phyloP scores from a whole-genome alignment of 2,888 invertebrate species.

The Elmis aenea region DNA sequence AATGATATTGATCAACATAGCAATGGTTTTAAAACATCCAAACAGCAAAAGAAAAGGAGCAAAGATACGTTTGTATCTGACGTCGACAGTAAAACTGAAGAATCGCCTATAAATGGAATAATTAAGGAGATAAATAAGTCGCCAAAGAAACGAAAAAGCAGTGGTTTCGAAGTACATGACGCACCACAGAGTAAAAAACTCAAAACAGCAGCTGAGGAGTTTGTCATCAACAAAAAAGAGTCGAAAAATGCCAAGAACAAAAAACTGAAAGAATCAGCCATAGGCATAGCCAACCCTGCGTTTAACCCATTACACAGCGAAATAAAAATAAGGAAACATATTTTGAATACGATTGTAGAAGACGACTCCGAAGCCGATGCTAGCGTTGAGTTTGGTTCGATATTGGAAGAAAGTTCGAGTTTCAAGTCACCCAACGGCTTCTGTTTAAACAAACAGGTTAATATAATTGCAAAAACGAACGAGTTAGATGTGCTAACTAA shows the following conservation, averaged over 20 bases:
- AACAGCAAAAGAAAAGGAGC: constrained; percentile 4
- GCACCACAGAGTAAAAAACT: constrained; percentile 1
- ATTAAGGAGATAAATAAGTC: background rate
- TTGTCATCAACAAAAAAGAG: constrained; percentile 9
- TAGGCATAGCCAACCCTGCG: constrained; percentile 35
- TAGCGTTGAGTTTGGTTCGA: background rate
- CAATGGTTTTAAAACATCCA: background rate
- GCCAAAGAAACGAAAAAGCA: constrained; percentile 5
- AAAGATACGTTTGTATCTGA: constrained; percentile 2
- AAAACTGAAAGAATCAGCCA: background rate
- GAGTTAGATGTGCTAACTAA: constrained; percentile 2
- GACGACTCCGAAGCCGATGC: constrained; percentile 21
- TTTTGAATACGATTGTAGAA: constrained; percentile 34
- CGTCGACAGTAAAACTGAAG: constrained; percentile 3
- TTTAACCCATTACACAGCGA: constrained; percentile 33
- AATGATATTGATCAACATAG: constrained; percentile 26
- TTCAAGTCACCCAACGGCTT: too few species aligned
- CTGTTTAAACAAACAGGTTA: background rate
- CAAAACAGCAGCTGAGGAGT: constrained; percentile 12
- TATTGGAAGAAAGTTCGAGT: background rate
- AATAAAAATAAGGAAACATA: constrained; percentile 28
- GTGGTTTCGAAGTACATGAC: background rate
- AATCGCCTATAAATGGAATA: background rate
- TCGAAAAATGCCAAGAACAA: background rate
- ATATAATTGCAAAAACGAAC: background rate